Evolutionary conservation across 2,797 vertebrate genomes (phyloP), one percentile per base, ranked within the genome.

Genomic region (Triplophysa bombifrons): DNA sequence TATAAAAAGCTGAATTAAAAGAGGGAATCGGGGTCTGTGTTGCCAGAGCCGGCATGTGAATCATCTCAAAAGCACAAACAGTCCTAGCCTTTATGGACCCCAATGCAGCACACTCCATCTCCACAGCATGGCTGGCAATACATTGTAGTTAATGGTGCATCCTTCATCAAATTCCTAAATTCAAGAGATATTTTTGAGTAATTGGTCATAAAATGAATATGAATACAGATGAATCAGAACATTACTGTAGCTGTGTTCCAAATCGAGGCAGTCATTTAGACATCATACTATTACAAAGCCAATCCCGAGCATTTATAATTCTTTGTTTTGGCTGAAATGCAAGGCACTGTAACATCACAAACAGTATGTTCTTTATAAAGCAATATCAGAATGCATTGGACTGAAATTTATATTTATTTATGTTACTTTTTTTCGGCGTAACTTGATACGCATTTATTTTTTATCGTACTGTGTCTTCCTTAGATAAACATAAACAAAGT

Each of bases 1-100:
- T 80, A 46, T 56, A 69, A 81, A 78, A 85, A 46, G 17, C 61
- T 51, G 44, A 66, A 78, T 72, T 75, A 75, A 80, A 77, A 66
- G 16, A 60, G 46, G 8, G 44, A 48, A 27, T 11, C 6, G 51
- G 46, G 51, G 17, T 34, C 78, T 72, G 30, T 19, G 22, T 60
- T 25, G 56, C 72, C 22, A 66, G 27, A 55, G 50, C 71, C 53
- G 70, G 44, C 14, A n/a, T 66, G 55, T 69, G 22, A 79, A 69
- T 77, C 55, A 61, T 22, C 53, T 69, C 58, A 63, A 63, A 48
- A 78, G 30, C 56, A 78, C 76, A 71, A 53, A 71, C 56, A 51
- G 56, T 63, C 25, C 20, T 41, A 30, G 27, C 27, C 44, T 70
- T 78, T 77, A 61, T 70, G 27, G 30, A 63, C 10, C 13, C 19